These are phyloP conservation scores for Carettochelys insculpta DNA, from an alignment of 2,113 vertebrate species.

Conservation along the genomic window DNA sequence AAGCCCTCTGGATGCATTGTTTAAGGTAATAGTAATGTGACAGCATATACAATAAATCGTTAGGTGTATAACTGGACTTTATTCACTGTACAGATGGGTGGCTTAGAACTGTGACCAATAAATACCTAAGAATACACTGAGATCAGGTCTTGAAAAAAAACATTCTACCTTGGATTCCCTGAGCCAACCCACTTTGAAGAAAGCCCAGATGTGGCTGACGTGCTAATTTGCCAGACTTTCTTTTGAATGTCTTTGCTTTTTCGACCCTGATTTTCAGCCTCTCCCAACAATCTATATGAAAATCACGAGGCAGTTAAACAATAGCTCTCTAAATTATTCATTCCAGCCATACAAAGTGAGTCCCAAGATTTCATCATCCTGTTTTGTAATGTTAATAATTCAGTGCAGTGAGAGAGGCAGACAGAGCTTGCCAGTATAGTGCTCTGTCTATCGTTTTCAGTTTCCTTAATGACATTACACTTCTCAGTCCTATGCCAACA, in stretches of 20 bases:
- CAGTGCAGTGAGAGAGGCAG: slow-evolving; percentile 30
- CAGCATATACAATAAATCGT: neutral
- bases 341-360: slow-evolving; percentile 32
- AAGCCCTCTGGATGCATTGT: neutral
- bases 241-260: neutral
- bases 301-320: slow-evolving; percentile 22
- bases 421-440: neutral
- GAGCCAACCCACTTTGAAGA: accelerated
- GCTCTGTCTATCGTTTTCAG: neutral
- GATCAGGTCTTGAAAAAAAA: neutral
- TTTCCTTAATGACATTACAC: slow-evolving; percentile 7
- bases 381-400: slow-evolving; percentile 60
- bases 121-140: neutral
- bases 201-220: neutral
- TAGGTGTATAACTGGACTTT: neutral
- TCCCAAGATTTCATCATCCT: slow-evolving; percentile 38
- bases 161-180: neutral
- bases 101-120: neutral
- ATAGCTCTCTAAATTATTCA: slow-evolving; percentile 61
- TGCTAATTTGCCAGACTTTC: neutral
- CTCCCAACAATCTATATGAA: slow-evolving; percentile 33
- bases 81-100: neutral
- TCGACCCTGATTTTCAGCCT: neutral
- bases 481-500: neutral
- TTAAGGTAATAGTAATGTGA: accelerated